Evolutionary conservation across 2,113 vertebrate species (phyloP).

Genomic region (Barbus barbus): DNA sequence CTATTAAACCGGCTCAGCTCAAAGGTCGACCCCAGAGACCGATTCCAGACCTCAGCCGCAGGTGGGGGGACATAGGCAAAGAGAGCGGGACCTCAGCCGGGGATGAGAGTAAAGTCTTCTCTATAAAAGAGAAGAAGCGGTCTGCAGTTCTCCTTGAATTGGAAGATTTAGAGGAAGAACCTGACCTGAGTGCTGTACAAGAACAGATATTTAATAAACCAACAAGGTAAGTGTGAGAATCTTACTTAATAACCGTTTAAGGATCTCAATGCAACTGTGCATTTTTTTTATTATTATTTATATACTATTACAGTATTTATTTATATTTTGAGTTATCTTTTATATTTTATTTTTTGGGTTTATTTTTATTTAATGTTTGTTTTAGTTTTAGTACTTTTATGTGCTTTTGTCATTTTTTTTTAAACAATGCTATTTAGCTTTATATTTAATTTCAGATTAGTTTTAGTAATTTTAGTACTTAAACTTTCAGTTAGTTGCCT

Average conservation of each 20-base stretch:
- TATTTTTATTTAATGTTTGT: no score
- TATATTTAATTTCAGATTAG: no score
- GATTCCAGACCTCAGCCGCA: constrained; percentile 63
- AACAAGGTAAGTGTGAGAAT: constrained; percentile 60
- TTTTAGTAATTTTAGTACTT: no score
- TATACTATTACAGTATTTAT: background rate
- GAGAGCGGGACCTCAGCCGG: constrained; percentile 7
- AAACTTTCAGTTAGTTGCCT: no score
- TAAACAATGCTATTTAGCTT: background rate
- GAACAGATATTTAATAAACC: constrained; percentile 62
- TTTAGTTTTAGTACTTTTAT: no score
- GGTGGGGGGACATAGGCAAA: constrained; percentile 51
- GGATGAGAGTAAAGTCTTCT: no score
- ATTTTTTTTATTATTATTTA: background rate
- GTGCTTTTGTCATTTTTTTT: background rate
- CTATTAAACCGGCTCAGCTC: constrained; percentile 66
- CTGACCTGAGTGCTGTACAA: constrained; percentile 40
- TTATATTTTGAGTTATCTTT: background rate
- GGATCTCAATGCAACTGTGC: no score
- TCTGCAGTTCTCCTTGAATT: constrained; percentile 52
- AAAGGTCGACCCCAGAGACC: constrained; percentile 62
- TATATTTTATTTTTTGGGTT: background rate
- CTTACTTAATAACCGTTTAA: background rate
- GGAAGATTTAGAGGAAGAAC: constrained; percentile 58
- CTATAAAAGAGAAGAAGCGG: constrained; percentile 29